Conservation (phyloP, 1,140 invertebrate species). For the Pemphigus obesinymphae region DNA sequence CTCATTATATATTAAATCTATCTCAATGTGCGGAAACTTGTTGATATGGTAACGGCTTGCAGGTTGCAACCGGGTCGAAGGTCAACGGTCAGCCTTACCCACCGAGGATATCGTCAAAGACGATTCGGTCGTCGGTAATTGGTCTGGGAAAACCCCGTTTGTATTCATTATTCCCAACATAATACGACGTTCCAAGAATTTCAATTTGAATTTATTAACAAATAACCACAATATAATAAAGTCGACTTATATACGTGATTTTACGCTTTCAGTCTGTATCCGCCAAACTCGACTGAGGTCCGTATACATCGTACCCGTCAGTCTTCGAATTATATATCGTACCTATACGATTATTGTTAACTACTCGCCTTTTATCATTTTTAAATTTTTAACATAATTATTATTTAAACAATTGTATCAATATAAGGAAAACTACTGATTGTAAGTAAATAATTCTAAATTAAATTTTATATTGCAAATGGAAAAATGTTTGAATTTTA, state of each 20-base stretch:
- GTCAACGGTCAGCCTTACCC: not conserved
- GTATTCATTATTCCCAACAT: not conserved
- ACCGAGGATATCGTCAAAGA: conserved; percentile 3
- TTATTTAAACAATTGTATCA: too few species aligned
- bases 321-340: too few species aligned
- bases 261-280: not conserved
- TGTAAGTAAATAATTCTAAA: too few species aligned
- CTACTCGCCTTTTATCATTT: too few species aligned
- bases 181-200: not conserved
- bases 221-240: not conserved
- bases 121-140: not conserved
- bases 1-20: too few species aligned
- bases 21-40: not conserved
- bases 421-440: too few species aligned
- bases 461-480: too few species aligned
- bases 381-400: too few species aligned
- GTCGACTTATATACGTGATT: not conserved
- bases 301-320: not conserved
- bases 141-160: not conserved
- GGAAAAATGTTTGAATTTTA: too few species aligned
- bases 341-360: too few species aligned
- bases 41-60: not conserved
- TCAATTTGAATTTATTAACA: not conserved
- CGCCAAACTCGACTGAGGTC: not conserved
- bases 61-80: not conserved